Evolutionary conservation across 2,797 vertebrate species (phyloP), one percentile per base, ranked within the genome.

Genomic region (Centropyge bicolor): DNA sequence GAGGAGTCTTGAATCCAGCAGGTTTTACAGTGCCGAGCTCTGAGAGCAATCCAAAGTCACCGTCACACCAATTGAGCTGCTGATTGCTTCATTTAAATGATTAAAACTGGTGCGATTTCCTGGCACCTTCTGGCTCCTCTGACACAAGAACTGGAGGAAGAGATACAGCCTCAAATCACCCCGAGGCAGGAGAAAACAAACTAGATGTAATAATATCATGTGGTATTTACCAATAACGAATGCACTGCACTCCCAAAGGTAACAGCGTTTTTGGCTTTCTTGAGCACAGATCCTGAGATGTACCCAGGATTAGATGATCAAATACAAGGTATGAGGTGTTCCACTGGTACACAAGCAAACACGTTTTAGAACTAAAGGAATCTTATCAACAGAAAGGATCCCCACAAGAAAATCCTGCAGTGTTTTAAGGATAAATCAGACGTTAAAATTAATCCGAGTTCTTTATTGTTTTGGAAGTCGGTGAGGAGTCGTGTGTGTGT

Each of bases 21-120:
- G 77, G 66, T 86, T 89, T 88, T 83, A 86, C 63, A 48, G 64
- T 70, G 75, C 85, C 19, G 69, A 79, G 78, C 63, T 66, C 57
- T 20, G 79, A 89, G 70, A 79, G 85, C 74, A 43, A 83, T 67
- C 78, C 87, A 90, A 89, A 93, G 89, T 93, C 90, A 90, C 85
- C 82, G 86, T 92, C 87, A 90, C 82, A 86, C 78, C 83, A 89
- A 84, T 86, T 85, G 82, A 88, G 75, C 77, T 24, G 51, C 82
- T 89, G 89, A 93, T 89, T 88, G 83, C 82, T 93, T 92, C 68
- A 83, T 91, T 92, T 81, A 84, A 88, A 92, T 90, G 76, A 93
- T 89, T 91, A 89, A 78, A 92, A 89, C 80, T 63, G 57, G 70
- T 75, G 70, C 36, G 4, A 77, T 72, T 90, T 78, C 78, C 74